Evolutionary conservation across 2,888 invertebrate genomes (phyloP).

Genomic region (Tinea pellionella): DNA sequence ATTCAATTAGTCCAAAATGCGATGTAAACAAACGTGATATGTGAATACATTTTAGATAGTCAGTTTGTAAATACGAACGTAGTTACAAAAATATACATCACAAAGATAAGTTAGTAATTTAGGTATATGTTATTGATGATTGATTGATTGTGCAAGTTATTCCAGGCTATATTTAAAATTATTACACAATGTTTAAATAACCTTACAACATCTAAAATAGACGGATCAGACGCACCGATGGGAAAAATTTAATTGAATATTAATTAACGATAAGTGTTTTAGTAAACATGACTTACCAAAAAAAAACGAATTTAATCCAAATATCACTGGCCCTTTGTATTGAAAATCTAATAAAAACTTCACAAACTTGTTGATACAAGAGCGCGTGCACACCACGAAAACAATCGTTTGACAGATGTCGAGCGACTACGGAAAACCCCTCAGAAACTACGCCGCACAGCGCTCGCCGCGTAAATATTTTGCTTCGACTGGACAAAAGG

Average conservation of each 20-base stretch:
- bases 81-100: background rate
- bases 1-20: too few relatives aligned
- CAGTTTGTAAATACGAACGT: too few relatives aligned
- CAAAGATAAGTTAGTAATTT: background rate
- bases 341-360: slow-evolving; percentile 32
- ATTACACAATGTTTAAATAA: slow-evolving; percentile 4
- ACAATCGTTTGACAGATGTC: slow-evolving; percentile 58
- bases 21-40: too few relatives aligned
- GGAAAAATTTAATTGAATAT: background rate
- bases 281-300: slow-evolving; percentile 35
- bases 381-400: slow-evolving; percentile 59
- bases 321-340: slow-evolving; percentile 38
- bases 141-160: background rate
- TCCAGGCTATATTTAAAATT: background rate
- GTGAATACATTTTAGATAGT: too few relatives aligned
- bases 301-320: slow-evolving; percentile 51
- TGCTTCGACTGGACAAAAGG: slow-evolving; percentile 66
- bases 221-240: background rate
- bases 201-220: background rate
- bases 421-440: slow-evolving; percentile 57
- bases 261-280: background rate
- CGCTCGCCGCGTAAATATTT: slow-evolving; percentile 62
- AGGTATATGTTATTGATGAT: background rate
- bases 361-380: slow-evolving; percentile 55
- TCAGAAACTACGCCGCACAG: slow-evolving; percentile 52